phyloP scores from a whole-genome alignment of 2,797 vertebrate genomes.

The Graptemys geographica region DNA sequence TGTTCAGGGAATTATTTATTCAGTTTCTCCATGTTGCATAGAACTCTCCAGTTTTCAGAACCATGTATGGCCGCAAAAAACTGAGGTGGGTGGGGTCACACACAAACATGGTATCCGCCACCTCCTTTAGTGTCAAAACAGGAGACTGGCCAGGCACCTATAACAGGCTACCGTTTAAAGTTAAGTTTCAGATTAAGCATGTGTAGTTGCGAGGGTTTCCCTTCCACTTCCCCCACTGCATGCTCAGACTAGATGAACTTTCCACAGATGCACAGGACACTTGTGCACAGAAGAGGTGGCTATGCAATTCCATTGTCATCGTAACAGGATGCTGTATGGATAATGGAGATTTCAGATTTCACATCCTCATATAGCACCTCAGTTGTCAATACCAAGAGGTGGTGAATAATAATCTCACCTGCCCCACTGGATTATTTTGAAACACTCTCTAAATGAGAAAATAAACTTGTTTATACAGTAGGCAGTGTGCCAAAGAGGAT shows the following conservation, averaged over 20 bases:
- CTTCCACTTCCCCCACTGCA: neutral
- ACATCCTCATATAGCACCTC: neutral
- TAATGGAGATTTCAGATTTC: neutral
- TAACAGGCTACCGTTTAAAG: neutral
- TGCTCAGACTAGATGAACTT: neutral
- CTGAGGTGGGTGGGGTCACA: neutral
- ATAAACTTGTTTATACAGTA: neutral
- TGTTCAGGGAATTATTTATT: neutral
- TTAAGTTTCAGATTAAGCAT: neutral
- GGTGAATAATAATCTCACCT: rapidly evolving
- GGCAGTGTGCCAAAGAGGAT: rapidly evolving
- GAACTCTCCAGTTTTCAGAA: neutral
- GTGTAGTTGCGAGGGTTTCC: neutral
- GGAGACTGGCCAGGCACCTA: neutral
- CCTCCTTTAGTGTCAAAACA: neutral
- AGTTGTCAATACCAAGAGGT: rapidly evolving
- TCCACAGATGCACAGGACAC: neutral
- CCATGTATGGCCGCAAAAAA: neutral
- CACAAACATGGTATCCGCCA: neutral
- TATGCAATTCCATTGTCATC: neutral
- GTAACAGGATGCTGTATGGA: neutral
- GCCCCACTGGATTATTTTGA: rapidly evolving
- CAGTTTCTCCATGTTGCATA: neutral
- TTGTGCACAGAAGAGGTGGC: neutral
- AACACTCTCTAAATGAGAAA: neutral